Conservation (phyloP, 1,140 invertebrate genomes). For the Rhagoletis zephyria region DNA sequence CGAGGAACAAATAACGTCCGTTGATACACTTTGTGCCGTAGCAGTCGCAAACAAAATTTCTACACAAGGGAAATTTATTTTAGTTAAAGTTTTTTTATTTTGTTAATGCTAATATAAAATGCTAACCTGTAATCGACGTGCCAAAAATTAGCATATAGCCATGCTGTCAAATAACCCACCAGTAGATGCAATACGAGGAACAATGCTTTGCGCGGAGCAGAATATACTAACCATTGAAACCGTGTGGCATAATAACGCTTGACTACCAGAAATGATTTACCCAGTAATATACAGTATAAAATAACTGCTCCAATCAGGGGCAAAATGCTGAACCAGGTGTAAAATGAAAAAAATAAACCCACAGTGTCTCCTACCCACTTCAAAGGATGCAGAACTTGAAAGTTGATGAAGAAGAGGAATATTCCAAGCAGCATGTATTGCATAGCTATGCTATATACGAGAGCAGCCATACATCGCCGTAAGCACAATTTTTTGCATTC, state of each 20-base stretch:
- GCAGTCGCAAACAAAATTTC: slow-evolving; percentile 62
- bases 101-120: slow-evolving; percentile 39
- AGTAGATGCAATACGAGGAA: slow-evolving; percentile 75
- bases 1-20: slow-evolving; percentile 77
- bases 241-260: slow-evolving; percentile 75
- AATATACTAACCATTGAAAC: slow-evolving; percentile 73
- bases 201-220: slow-evolving; percentile 62
- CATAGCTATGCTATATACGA: slow-evolving; percentile 62
- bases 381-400: slow-evolving; percentile 75
- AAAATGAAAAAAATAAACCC: slow-evolving; percentile 74
- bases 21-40: slow-evolving; percentile 73
- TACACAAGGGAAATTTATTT: slow-evolving; percentile 41
- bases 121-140: slow-evolving; percentile 73
- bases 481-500: slow-evolving; percentile 59
- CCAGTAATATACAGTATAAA: slow-evolving; percentile 76
- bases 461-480: slow-evolving; percentile 63
- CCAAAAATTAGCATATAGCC: slow-evolving; percentile 76
- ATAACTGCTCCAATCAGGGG: slow-evolving; percentile 75
- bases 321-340: slow-evolving; percentile 76
- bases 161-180: slow-evolving; percentile 75
- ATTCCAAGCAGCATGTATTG: slow-evolving; percentile 73
- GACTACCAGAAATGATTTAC: slow-evolving; percentile 76
- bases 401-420: slow-evolving; percentile 76
- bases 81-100: neutral
- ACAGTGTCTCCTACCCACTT: slow-evolving; percentile 75